Base-by-base conservation (phyloP, 2,888 invertebrate species). In the Monoplex corrugatus region DNA sequence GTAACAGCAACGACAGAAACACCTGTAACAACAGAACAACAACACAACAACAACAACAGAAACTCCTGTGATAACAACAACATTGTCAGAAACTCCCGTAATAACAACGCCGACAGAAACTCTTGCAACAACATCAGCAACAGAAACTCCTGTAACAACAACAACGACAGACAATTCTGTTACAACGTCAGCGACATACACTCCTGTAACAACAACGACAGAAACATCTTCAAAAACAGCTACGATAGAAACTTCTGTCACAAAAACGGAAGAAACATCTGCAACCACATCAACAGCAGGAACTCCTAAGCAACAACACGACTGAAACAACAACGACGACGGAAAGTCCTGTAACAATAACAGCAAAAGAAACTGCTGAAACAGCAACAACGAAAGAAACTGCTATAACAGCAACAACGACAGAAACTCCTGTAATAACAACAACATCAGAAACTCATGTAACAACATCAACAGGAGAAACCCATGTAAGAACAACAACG, bases 181-280 rank as follows among this genome's bases (percentile, higher is more conserved):
- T 35, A 78, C 75, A 5, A 78, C 68, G 44, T 8, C 80, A 16
- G 35, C 80, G 2, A 40, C 80, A 40, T 38, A 40, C 23, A n/a
- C 82, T 10, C n/a, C 82, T n/a, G 40, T 44, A 44, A 44, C 84
- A 63, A 32, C 83, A 63, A 63, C 87, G 19, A 44, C 87, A 80
- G 57, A 57, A 44, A 84, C 68, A 19, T 0, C 63, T 28, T 43
- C 40, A 35, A 68, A 75, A 44, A 35, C 89, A 72, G 23, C 87
- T 68, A 50, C 89, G 19, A 89, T 50, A 28, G 57, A 87, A 82
- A 78, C 63, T 80, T 10, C 85, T 32, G 57, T 19, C 13, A 23
- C 16, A 57, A 57, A 13, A 57, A 57, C 57, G 13, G 23, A 0
- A 57, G 16, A 13, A 19, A 23, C 57, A 19, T 57, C 57, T 57